Evolutionary conservation across 2,797 vertebrate genomes (phyloP).

Genomic region (Craterocephalus amniculus): DNA sequence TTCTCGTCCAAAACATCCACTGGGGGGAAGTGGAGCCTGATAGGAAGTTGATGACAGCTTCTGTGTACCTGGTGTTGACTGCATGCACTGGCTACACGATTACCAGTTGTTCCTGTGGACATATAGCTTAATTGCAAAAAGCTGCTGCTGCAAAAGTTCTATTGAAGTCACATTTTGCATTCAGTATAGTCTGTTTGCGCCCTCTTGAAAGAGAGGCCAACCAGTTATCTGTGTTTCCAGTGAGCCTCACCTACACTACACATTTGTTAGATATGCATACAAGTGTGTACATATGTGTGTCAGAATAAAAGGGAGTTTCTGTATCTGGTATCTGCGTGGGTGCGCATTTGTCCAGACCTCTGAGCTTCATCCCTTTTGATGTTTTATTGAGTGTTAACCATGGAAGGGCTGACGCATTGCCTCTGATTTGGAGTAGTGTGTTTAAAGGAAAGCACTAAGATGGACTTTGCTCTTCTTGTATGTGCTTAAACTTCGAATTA

Average conservation of each 20-base stretch:
- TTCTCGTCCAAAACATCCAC: slow-evolving; percentile 63
- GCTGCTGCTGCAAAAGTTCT: slow-evolving; percentile 17
- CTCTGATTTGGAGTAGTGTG: slow-evolving; percentile 66
- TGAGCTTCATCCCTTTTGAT: slow-evolving; percentile 79
- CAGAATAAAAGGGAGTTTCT: slow-evolving; percentile 36
- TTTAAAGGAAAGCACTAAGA: slow-evolving; percentile 65
- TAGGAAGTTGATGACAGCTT: slow-evolving; percentile 73
- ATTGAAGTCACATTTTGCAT: slow-evolving; percentile 57
- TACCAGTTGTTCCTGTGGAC: slow-evolving; percentile 37
- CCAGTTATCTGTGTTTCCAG: slow-evolving; percentile 54
- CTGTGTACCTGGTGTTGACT: slow-evolving; percentile 42
- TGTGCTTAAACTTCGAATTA: slow-evolving; percentile 60
- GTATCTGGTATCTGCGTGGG: slow-evolving; percentile 62
- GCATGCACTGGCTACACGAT: slow-evolving; percentile 50
- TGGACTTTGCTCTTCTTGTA: slow-evolving; percentile 56
- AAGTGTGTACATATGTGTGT: slow-evolving; percentile 22
- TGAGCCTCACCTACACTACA: slow-evolving; percentile 39
- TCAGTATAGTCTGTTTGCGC: slow-evolving; percentile 30
- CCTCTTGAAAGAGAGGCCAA: slow-evolving; percentile 44
- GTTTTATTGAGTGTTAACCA: slow-evolving; percentile 84
- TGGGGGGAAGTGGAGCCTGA: slow-evolving; percentile 71
- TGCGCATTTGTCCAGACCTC: slow-evolving; percentile 73
- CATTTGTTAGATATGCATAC: slow-evolving; percentile 16
- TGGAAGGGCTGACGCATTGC: slow-evolving; percentile 68
- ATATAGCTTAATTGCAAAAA: slow-evolving; percentile 30